Base-by-base conservation (phyloP, 2,888 invertebrate genomes). In the Agriopis marginaria region DNA sequence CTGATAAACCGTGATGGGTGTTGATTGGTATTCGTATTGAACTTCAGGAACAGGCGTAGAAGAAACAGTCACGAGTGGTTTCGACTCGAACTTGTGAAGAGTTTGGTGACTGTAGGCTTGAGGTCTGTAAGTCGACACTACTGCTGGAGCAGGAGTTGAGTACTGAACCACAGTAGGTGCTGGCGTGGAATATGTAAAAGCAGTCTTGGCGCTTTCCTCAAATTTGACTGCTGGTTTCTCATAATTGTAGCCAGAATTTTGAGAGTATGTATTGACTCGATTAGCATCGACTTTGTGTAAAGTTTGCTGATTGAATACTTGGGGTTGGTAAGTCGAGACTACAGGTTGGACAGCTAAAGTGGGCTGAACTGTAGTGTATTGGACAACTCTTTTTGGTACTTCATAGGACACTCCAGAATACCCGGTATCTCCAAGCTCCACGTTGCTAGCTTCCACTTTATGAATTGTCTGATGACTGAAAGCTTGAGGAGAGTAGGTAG, bases 391-490 rank as follows among this genome's bases (percentile, higher is more conserved):
- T 23, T 82, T 78, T 23, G 87, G 85, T 66, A 80, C 75, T 74
- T 88, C 79, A 63, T 79, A 86, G 5, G 71, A 67, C 0, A 81
- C 71, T 44, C 76, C 77, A 66, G 84, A 80, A 40, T 83, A 83
- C 12, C 77, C 81, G 50, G 79, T 75, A 39, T 68, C 65, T 67
- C 76, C 80, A 39, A 80, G 72, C 7, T 83, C 79, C 44, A 76
- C 75, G 40, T 88, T 78, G 67, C 73, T 74, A 32, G 78, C 72
- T 75, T 88, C 85, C n/a, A 88, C 83, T 70, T 86, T 88, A 68
- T 89, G 89, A 40, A 88, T 81, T 10, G 88, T 89, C 68, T 91
- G 87, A 59, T 92, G 92, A 71, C 88, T 89, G 70, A 84, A 89
- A 5, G 86, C 78, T 66, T 89, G 89, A 40, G 92, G 89, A 54